Evolutionary conservation across 1,140 invertebrate genomes (phyloP), one percentile per base, ranked within the genome.

Genomic region (Nasonia vitripennis): DNA sequence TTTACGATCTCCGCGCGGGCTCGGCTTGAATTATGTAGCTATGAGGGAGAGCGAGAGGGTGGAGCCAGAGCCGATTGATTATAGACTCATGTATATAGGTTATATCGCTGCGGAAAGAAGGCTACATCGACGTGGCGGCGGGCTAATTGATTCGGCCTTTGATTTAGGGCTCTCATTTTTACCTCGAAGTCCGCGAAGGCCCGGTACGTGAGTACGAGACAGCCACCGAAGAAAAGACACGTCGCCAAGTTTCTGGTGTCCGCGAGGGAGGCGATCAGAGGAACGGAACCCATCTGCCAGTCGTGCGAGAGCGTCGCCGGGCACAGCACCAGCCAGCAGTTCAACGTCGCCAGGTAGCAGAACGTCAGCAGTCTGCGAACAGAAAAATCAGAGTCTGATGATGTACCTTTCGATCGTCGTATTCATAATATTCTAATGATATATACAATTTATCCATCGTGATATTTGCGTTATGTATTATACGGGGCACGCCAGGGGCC

Each of bases 201-300:
- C 89, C 94, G 94, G 91, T 95, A 95, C 4, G 94, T 94, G 34
- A 96, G 90, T 5, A 95, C 90, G 67, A 96, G 87, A 67, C 95
- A 93, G 17, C 95, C 92, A 78, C 94, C 94, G 87, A 96, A 95
- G 75, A 97, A 96, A 34, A 96, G 93, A 88, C 95, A 94, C 2
- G 96, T 96, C 34, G 95, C 93, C 68, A 97, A 89, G 90, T 97
- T 96, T 87, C 97, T 94, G 10, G 94, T 93, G 92, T 97, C 97
- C 74, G 94, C 94, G 6, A 95, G 90, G 62, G 95, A 95, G 77
- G 95, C 95, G 68, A 98, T 94, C 55, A 97, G 92, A 41, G 97
- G 96, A 73, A 98, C 94, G 14, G 97, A 97, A 41, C 97, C 96
- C 97, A 98, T 97, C 91, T 97, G 97, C 96, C 97, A 98, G 90